Base-by-base conservation (phyloP, 1,140 invertebrate species). In the Lucilia sericata region DNA sequence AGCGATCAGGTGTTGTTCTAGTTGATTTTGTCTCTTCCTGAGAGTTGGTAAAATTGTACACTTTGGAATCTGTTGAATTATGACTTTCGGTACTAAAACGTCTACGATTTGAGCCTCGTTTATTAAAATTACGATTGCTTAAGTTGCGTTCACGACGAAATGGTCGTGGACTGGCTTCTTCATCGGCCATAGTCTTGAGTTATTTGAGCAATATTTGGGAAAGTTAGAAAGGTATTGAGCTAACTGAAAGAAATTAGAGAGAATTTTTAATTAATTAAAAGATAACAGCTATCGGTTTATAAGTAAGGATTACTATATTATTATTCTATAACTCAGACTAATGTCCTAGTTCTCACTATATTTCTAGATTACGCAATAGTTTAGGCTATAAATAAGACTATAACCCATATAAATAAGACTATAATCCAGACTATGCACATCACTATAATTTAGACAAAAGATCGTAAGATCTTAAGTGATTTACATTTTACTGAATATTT, bases 121-220 rank as follows among this genome's bases (percentile, higher is more conserved):
- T 89, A 84, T 87, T 86, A 65, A 90, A 90, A 84, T 90, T 90
- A 9, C 89, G 86, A 85, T 90, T 90, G 78, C 89, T 90, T 25
- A 90, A 85, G 84, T 90, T 90, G 55, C 89, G 87, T 83, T 90
- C 89, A 83, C 89, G 86, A 3, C 87, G 88, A 85, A 90, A 90
- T 42, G 88, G 88, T 86, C 88, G 84, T 84, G 89, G 88, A 80
- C 89, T 90, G 75, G 88, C 86, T 84, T 88, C 86, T 85, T 87
- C 86, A 84, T 89, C 88, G 76, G 85, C 87, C 88, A 89, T 89
- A 47, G 55, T 84, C 21, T n/a, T 49, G 82, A 36, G 49, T 10
- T 34, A 10, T 12, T 47, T 42, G 36, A n/a, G 60, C 34, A 60
- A 14, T n/a, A 17, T 51, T 55, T 36, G 30, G 82, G 25, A 49